Conservation (phyloP, 1,140 invertebrate species). For the Himalopsyche phryganea region DNA sequence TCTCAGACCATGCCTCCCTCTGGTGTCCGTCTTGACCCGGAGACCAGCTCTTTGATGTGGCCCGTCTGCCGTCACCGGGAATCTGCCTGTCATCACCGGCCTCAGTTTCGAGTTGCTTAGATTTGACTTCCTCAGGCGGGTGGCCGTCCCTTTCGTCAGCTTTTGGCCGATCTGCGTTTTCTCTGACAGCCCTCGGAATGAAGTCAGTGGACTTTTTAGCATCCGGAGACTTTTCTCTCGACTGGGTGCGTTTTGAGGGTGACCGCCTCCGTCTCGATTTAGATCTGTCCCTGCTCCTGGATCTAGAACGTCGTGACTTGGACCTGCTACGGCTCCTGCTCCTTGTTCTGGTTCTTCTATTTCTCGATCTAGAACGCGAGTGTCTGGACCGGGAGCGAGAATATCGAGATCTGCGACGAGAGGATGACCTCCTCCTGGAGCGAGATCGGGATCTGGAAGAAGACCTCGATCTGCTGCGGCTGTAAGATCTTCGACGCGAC, state of each 20-base stretch:
- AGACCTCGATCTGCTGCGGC: slow-evolving; percentile 41
- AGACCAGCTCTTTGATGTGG: slow-evolving; percentile 26
- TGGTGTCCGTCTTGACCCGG: slow-evolving; percentile 32
- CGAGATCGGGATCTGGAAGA: slow-evolving; percentile 38
- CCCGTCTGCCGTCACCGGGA: background rate
- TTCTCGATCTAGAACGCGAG: too few relatives aligned
- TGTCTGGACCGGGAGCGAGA: too few relatives aligned
- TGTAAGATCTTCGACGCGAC: slow-evolving; percentile 46
- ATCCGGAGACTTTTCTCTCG: background rate
- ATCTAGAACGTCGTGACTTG: slow-evolving; percentile 12
- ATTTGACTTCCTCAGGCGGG: background rate
- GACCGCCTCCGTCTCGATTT: too few relatives aligned
- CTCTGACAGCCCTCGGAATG: slow-evolving; percentile 15
- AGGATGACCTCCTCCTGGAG: slow-evolving; percentile 29
- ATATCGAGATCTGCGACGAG: slow-evolving; percentile 26
- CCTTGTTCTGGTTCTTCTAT: slow-evolving; percentile 14
- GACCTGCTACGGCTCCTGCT: slow-evolving; percentile 18
- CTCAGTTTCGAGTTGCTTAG: background rate
- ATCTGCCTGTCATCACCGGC: background rate
- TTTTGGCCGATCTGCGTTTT: background rate
- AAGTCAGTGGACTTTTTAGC: slow-evolving; percentile 7
- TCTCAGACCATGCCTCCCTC: slow-evolving; percentile 41
- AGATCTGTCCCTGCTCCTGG: slow-evolving; percentile 11
- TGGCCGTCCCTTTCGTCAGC: background rate
- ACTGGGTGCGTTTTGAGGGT: too few relatives aligned